These are phyloP conservation scores for Phaenicophaeus curvirostris DNA, from an alignment of 2,797 vertebrate species.

Conservation along the genomic window DNA sequence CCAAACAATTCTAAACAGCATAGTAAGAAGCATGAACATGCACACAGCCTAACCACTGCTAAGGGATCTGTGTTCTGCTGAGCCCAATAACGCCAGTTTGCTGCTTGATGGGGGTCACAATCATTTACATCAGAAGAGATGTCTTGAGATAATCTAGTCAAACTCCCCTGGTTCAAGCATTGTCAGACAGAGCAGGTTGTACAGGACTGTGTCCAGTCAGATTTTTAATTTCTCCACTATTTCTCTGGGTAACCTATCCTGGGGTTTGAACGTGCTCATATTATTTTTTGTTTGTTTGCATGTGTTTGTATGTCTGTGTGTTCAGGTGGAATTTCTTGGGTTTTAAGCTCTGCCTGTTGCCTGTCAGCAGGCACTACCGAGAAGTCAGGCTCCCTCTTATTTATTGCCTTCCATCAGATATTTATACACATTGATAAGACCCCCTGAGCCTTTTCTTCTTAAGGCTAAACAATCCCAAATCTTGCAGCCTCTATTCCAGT, in stretches of 20 bases:
- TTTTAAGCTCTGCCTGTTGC: not conserved
- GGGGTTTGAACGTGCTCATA: not conserved
- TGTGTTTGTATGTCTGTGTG: not conserved
- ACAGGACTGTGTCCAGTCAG: not conserved
- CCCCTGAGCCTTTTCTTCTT: not conserved
- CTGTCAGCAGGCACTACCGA: not conserved
- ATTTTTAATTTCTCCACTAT: not conserved
- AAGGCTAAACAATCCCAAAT: not conserved
- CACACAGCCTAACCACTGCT: not conserved
- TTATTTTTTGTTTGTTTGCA: not conserved
- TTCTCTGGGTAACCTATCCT: not conserved
- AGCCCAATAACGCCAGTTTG: not conserved
- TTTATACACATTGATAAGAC: too few relatives aligned
- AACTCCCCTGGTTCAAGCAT: not conserved
- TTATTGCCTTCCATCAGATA: not conserved
- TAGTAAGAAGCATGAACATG: conserved; percentile 25
- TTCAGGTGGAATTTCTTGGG: not conserved
- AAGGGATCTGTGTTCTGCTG: not conserved
- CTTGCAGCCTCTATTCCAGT: not conserved
- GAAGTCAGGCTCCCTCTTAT: not conserved
- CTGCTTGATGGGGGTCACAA: not conserved
- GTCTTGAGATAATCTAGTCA: not conserved
- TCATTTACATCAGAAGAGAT: not conserved
- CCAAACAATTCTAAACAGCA: conserved; percentile 8
- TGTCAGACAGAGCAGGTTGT: not conserved